Evolutionary conservation across 2,888 invertebrate species (phyloP).

Genomic region (Athripsodes cinereus): DNA sequence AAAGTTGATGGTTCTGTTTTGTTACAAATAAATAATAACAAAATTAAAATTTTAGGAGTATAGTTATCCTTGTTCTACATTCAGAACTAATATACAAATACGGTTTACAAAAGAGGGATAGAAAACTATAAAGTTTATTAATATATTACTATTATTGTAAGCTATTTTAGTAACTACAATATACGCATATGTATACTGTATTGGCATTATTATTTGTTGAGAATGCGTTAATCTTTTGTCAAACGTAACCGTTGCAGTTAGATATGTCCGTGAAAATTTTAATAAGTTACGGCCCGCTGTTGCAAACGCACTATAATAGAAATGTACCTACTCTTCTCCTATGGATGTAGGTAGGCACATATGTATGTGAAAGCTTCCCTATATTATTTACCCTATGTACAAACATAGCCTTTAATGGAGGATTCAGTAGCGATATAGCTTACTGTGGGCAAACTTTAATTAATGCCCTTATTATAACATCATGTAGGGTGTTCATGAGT

Average conservation of each 20-base stretch:
- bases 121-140: too few relatives aligned
- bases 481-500: not conserved
- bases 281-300: slow-evolving; percentile 27
- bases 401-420: too few relatives aligned
- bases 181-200: not conserved
- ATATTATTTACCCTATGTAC: too few relatives aligned
- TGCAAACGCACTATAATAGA: slow-evolving; percentile 3
- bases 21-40: too few relatives aligned
- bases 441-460: slow-evolving; percentile 23
- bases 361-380: too few relatives aligned
- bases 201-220: slow-evolving; percentile 10
- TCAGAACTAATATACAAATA: too few relatives aligned
- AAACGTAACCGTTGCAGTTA: slow-evolving; percentile 27
- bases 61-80: too few relatives aligned
- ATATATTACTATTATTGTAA: not conserved
- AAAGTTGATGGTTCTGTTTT: too few relatives aligned
- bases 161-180: not conserved
- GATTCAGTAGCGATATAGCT: not conserved
- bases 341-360: too few relatives aligned
- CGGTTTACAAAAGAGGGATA: too few relatives aligned
- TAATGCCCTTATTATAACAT: slow-evolving; percentile 9
- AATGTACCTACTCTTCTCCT: too few relatives aligned
- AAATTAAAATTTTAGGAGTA: too few relatives aligned
- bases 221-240: slow-evolving; percentile 27
- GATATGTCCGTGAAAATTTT: slow-evolving; percentile 27